Evolutionary conservation across 1,140 invertebrate genomes (phyloP).

Genomic region (Leucophenga varia): DNA sequence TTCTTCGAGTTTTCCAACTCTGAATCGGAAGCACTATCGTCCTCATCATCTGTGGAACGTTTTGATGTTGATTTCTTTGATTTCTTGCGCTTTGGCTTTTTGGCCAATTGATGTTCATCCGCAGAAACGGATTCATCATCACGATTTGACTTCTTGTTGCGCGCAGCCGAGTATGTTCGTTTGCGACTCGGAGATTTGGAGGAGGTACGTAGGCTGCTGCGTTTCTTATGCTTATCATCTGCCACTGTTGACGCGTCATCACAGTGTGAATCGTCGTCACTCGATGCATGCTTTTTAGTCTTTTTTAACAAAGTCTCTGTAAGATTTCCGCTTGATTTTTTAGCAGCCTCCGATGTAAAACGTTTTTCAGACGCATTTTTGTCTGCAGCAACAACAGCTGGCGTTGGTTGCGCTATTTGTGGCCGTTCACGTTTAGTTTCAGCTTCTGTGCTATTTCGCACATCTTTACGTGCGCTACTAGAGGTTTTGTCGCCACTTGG

Average conservation of each 20-base stretch:
- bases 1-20: constrained; percentile 63
- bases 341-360: constrained; percentile 31
- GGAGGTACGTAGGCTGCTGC: neutral
- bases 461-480: too few species aligned
- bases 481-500: too few species aligned
- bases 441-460: constrained; percentile 1
- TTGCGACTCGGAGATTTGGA: constrained; percentile 23
- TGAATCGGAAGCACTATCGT: constrained; percentile 66
- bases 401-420: neutral
- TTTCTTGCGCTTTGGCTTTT: constrained; percentile 59
- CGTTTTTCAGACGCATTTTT: constrained; percentile 11
- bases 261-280: neutral
- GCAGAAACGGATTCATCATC: constrained; percentile 55
- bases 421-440: too few species aligned
- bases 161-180: constrained; percentile 19
- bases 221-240: constrained; percentile 11
- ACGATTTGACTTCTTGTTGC: constrained; percentile 51
- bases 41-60: constrained; percentile 63
- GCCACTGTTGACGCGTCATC: constrained; percentile 8
- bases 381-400: neutral
- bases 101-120: constrained; percentile 55
- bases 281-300: too few species aligned
- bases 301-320: neutral
- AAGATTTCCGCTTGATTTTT: constrained; percentile 29
- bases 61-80: constrained; percentile 41